Conservation (phyloP, 2,797 vertebrate species). For the Oryzias dopingdopingensis region DNA sequence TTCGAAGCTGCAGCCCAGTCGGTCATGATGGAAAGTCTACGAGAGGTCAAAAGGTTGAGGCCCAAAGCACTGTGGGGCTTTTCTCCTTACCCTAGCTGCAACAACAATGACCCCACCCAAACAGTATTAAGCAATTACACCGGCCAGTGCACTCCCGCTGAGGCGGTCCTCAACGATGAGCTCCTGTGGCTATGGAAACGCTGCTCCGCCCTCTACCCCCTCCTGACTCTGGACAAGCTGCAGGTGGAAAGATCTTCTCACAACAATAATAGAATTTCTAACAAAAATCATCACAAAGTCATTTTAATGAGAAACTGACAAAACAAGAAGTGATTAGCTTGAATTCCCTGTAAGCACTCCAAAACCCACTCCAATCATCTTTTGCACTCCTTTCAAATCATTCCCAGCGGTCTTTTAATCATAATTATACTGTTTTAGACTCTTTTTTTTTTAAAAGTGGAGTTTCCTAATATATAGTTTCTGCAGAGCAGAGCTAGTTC, state of each 20-base stretch:
- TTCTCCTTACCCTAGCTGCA: slow-evolving; percentile 77
- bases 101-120: slow-evolving; percentile 65
- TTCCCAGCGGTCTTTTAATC: no score
- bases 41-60: slow-evolving; percentile 72
- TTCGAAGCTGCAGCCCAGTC: slow-evolving; percentile 80
- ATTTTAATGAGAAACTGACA: no score
- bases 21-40: slow-evolving; percentile 77
- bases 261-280: no score
- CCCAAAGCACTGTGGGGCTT: slow-evolving; percentile 81
- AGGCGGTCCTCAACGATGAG: slow-evolving; percentile 77
- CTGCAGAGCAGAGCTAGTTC: no score
- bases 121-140: slow-evolving; percentile 69
- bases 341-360: no score
- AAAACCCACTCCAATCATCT: no score
- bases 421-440: no score
- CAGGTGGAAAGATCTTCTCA: slow-evolving; percentile 47
- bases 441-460: no score
- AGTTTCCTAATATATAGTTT: no score
- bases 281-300: no score
- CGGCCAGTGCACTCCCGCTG: slow-evolving; percentile 71
- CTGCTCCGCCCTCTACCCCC: slow-evolving; percentile 76
- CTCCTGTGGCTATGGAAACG: slow-evolving; percentile 80
- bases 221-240: slow-evolving; percentile 74
- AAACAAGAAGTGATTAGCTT: no score
- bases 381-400: no score